Evolutionary conservation across 1,140 invertebrate genomes (phyloP), one percentile per base, ranked within the genome.

Genomic region (Lasioglossum baleicum): DNA sequence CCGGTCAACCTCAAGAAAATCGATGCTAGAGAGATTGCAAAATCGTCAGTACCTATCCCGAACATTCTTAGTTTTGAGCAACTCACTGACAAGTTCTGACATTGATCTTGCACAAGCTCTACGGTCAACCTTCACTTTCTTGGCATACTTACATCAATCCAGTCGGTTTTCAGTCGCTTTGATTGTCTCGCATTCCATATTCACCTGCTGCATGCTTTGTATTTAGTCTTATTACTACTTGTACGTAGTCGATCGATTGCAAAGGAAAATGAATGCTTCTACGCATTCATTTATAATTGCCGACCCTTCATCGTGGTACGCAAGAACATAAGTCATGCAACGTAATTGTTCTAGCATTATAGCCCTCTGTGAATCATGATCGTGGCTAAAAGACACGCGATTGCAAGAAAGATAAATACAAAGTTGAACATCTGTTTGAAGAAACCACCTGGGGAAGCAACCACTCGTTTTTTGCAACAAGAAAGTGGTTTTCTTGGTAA

Each of bases 1-100:
- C 87, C 87, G 10, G 80, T 26, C 3, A 67, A 5, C 15, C 73
- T 83, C 87, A 88, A 78, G 17, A 86, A 75, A 73, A 87, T 69
- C 15, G 60, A 53, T 17, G 67, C 58, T 0, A 86, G 0, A 13
- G 64, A 53, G 51, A 87, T 77, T 7, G 87, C 82, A 7, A 78
- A 1, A 26, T 79, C 84, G 60, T 69, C 40, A 0, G 0, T 13
- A 0, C 10, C 11, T 0, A n/a, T 7, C 60, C 13, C 13, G n/a
- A 5, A 31, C 72, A 74, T 72, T 0, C 56, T 56, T 0, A 64
- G 58, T 20, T 17, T 35, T 20, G 0, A 13, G 2, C 3, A 17
- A 58, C 7, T 7, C n/a, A 3, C 22, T 11, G 20, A 17, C 42
- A 31, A 5, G 6, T n/a, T 44, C 15, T 17, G 40, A 65, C n/a